phyloP scores from a whole-genome alignment of 2,797 vertebrate species.

The Melanotaenia nigrans region DNA sequence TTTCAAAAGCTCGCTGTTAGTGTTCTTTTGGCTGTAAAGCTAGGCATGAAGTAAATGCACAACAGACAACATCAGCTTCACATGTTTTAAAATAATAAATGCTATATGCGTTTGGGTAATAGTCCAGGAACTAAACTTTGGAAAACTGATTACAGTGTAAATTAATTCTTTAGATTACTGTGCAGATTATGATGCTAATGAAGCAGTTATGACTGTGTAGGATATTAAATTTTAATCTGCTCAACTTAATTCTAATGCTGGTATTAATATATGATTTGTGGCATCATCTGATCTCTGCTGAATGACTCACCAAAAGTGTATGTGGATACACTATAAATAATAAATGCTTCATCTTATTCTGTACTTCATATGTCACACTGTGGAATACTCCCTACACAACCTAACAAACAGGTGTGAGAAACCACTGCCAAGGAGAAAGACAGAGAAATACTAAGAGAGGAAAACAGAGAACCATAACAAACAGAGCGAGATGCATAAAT shows the following conservation, averaged over 20 bases:
- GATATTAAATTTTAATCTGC: slow-evolving; percentile 27
- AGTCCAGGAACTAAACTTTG: slow-evolving; percentile 1
- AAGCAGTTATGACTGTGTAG: slow-evolving; percentile 27
- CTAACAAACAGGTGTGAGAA: slow-evolving; percentile 33
- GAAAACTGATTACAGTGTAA: slow-evolving; percentile 6
- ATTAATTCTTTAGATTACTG: slow-evolving; percentile 40
- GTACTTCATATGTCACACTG: slow-evolving; percentile 32
- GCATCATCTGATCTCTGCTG: slow-evolving; percentile 30
- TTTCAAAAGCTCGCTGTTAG: slow-evolving; percentile 37
- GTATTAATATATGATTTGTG: slow-evolving; percentile 19
- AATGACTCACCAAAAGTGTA: slow-evolving; percentile 30
- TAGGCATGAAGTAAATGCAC: not conserved
- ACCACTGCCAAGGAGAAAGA: slow-evolving; percentile 17
- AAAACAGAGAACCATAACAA: slow-evolving; percentile 18
- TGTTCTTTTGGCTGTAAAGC: slow-evolving; percentile 20
- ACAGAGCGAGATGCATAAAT: slow-evolving; percentile 16
- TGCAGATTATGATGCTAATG: slow-evolving; percentile 29
- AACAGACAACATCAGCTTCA: slow-evolving; percentile 27
- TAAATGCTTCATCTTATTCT: slow-evolving; percentile 24
- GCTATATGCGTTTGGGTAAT: slow-evolving; percentile 4
- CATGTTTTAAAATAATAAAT: slow-evolving; percentile 15
- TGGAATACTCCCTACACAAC: slow-evolving; percentile 23
- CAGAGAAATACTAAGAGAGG: slow-evolving; percentile 8
- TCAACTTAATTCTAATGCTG: slow-evolving; percentile 29
- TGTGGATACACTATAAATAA: slow-evolving; percentile 29